These are phyloP conservation scores for Pempheris klunzingeri DNA, from an alignment of 2,797 vertebrate genomes.

Conservation along the genomic window DNA sequence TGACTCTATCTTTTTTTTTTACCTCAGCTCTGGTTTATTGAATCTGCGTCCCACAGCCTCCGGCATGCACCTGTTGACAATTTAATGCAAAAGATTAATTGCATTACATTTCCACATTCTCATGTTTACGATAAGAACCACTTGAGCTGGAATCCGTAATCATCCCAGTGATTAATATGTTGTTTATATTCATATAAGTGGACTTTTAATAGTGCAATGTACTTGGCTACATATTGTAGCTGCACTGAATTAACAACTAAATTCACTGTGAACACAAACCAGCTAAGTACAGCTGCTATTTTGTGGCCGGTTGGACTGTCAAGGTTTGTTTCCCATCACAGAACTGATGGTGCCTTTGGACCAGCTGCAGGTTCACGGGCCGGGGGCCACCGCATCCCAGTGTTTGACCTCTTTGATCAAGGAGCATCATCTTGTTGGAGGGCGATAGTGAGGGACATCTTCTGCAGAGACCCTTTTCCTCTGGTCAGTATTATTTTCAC, in stretches of 20 bases:
- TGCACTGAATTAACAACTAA: neutral
- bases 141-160: conserved; percentile 22
- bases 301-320: neutral
- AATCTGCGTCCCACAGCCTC: neutral
- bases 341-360: neutral
- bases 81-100: conserved; percentile 32
- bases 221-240: neutral
- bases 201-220: conserved; percentile 19
- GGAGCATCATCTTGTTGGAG: neutral
- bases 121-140: conserved; percentile 14
- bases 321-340: neutral
- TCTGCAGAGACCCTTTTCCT: too few species aligned
- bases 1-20: conserved; percentile 2
- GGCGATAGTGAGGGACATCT: too few species aligned
- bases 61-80: conserved; percentile 17
- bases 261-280: neutral
- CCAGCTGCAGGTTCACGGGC: neutral
- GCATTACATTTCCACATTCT: conserved; percentile 25
- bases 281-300: neutral
- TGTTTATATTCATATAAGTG: neutral
- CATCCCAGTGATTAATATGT: conserved; percentile 24
- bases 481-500: too few species aligned
- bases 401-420: neutral
- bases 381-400: neutral
- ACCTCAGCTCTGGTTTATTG: neutral